Evolutionary conservation across 2,888 invertebrate genomes (phyloP).

Genomic region (Phaedon cochleariae): DNA sequence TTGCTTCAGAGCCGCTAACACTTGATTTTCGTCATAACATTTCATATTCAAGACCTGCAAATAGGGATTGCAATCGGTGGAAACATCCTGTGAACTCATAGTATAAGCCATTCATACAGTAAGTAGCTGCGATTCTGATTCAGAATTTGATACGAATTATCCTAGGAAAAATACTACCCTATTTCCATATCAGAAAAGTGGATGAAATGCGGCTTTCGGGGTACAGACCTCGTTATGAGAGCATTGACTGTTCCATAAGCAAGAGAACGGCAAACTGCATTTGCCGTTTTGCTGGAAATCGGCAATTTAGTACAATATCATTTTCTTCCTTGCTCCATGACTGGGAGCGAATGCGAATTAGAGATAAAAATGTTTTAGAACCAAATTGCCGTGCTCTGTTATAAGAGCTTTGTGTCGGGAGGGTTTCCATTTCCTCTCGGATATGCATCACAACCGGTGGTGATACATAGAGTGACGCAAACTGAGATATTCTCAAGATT

Average conservation of each 20-base stretch:
- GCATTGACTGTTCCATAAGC: conserved; percentile 26
- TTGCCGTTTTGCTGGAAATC: conserved; percentile 21
- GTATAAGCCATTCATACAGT: too few species aligned
- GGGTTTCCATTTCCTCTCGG: not conserved
- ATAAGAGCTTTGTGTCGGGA: not conserved
- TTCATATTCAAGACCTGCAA: too few species aligned
- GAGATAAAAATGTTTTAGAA: not conserved
- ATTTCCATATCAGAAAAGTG: too few species aligned
- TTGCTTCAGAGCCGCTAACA: too few species aligned
- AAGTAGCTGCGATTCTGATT: too few species aligned
- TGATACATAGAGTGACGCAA: not conserved
- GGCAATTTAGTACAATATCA: conserved; percentile 17
- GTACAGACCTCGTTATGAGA: conserved; percentile 32
- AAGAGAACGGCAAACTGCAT: conserved; percentile 26
- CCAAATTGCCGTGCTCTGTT: not conserved
- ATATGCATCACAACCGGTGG: not conserved
- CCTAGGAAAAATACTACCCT: too few species aligned
- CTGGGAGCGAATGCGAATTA: not conserved
- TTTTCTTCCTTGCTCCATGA: conserved; percentile 17
- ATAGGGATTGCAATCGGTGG: too few species aligned
- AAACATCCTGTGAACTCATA: too few species aligned
- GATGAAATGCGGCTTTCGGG: not conserved
- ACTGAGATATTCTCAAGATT: too few species aligned
- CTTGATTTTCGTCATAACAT: too few species aligned
- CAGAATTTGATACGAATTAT: too few species aligned